Evolutionary conservation across 2,888 invertebrate species (phyloP), one percentile per base, ranked within the genome.

Genomic region (Odiellus spinosus): DNA sequence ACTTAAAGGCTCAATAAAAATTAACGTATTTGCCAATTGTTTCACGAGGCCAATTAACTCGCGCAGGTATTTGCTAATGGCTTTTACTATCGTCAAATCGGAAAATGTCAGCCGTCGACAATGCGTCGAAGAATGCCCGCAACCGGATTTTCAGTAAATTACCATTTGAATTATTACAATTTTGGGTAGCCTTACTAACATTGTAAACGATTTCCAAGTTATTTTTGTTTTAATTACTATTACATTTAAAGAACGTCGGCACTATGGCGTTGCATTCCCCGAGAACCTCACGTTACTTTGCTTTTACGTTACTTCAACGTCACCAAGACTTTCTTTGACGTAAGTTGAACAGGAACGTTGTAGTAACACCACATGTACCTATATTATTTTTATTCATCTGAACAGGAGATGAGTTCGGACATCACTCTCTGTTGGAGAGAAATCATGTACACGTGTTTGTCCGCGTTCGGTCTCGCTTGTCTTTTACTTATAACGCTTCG

Each of bases 401-500:
- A 39, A 10, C 19, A 52, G 49, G 53, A 53, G 40, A 40, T 53
- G 6, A 45, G 51, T 1, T 47, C 55, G 3, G 55, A 55, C 36
- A 40, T 53, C 11, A 46, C 36, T 32, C 26, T 44, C 1, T 55
- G 55, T 17, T 53, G 51, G 51, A 49, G 42, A 45, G 52, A 55
- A 20, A 48, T 55, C 6, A 3, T 52, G 18, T 38, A 38, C 38
- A 38, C 18, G 38, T 38, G 38, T 38, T 14, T 38, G 14, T 17
- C 18, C 14, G 38, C 38, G 10, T 38, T 38, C 18, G 38, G 38
- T 38, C 44, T 55, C 46, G 74, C 76, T 1, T 57, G 73, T 38
- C 53, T 72, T 2, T 66, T 76, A 44, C 62, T 76, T 47, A 56
- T 74, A 14, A 63, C 76, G 20, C 70, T 76, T 52, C 61, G 68